phyloP scores from a whole-genome alignment of 2,888 invertebrate genomes.

The Plutella xylostella region DNA sequence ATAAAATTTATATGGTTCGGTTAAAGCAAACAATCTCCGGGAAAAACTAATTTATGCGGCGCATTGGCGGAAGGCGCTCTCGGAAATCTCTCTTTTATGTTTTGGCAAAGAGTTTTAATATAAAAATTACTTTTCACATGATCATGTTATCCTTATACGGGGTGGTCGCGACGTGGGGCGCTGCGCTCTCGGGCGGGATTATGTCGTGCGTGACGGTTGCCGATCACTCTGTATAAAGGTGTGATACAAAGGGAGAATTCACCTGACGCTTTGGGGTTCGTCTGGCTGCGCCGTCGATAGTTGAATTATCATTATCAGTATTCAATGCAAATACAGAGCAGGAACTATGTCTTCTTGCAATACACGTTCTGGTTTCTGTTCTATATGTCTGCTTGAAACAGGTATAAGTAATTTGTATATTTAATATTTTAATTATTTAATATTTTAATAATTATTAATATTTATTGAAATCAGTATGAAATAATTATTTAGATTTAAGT shows the following conservation, averaged over 20 bases:
- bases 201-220: constrained; percentile 62
- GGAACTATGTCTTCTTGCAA: no score
- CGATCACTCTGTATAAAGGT: constrained; percentile 10
- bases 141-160: constrained; percentile 55
- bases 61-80: constrained; percentile 45
- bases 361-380: no score
- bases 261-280: no score
- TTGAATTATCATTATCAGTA: no score
- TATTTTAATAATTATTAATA: no score
- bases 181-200: constrained; percentile 38
- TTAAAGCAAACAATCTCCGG: constrained; percentile 60
- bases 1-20: constrained; percentile 35
- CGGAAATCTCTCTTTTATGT: constrained; percentile 58
- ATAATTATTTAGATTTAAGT: no score
- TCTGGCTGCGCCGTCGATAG: no score
- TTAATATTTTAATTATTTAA: no score
- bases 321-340: no score
- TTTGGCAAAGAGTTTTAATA: constrained; percentile 62
- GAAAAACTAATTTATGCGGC: constrained; percentile 65
- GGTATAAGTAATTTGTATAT: no score
- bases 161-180: constrained; percentile 21
- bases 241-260: background rate
- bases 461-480: no score
- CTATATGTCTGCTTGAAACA: no score
- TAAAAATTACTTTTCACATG: constrained; percentile 64